Evolutionary conservation across 2,113 vertebrate species (phyloP), one percentile per base, ranked within the genome.

Genomic region (Pteropus alecto): DNA sequence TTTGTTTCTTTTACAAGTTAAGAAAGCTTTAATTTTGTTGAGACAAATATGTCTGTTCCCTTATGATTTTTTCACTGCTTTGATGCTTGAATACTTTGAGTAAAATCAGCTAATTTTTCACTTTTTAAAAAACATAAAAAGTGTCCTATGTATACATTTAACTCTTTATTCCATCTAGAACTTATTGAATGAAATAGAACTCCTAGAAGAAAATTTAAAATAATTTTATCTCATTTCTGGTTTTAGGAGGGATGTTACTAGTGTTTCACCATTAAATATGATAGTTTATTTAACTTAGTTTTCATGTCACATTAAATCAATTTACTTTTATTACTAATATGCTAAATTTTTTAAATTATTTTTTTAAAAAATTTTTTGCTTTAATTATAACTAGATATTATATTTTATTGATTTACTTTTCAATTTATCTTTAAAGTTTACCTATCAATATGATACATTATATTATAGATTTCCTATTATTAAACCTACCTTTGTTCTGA

Each of bases 311-410:
- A 38, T n/a, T 88, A 74, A 60, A 7, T 86, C 61, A 65, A 35
- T 78, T 92, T 86, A 67, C 61, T 67, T 93, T 95, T 73, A 63
- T 74, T 67, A 35, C 30, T 67, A 93, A 71, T 61, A n/a, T 46
- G 7, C 11, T 46, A 91, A n/a, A n/a, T 48, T 38, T 89, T 90
- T 87, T 65, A 38, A 38, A 38, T 38, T 38, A 38, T 38, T 38
- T 38, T 38, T 38, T 0, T 3, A 38, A 38, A 38, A 91, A n/a
- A 30, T 48, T 38, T 89, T 90, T 87, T 65, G 22, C 65, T 70
- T 84, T 68, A 74, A 95, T 87, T 93, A 35, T 63, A 26, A 91
- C 26, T 26, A 67, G 6, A 24, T 51, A 0, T 83, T 71, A 56
- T 9, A 84, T 83, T 78, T 58, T 67, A 68, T 46, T 73, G 41